Conservation (phyloP, 1,140 invertebrate species). For the Hycleus cichorii region DNA sequence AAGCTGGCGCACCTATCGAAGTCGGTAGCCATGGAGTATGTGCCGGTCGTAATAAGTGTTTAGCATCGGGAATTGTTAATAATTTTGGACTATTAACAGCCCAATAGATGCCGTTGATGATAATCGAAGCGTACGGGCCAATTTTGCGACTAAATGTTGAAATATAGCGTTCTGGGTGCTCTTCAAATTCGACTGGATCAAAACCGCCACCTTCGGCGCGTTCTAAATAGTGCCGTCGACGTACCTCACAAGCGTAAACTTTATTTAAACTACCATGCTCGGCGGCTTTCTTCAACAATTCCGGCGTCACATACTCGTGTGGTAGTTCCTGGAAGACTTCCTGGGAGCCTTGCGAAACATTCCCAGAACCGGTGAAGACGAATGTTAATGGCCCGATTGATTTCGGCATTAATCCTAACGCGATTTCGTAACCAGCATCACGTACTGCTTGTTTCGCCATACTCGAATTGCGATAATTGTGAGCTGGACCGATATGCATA, state of each 20-base stretch:
- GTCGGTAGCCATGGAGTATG: conserved; percentile 89
- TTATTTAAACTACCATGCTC: conserved; percentile 93
- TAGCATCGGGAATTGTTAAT: conserved; percentile 96
- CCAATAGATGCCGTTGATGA: conserved; percentile 99
- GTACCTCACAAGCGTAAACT: conserved; percentile 82
- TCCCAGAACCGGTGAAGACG: conserved; percentile 92
- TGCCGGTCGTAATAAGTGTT: conserved; percentile 79
- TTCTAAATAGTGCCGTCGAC: conserved; percentile 86
- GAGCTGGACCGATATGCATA: conserved; percentile 97
- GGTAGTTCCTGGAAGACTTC: conserved; percentile 97
- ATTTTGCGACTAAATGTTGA: conserved; percentile 97
- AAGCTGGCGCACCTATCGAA: conserved; percentile 72
- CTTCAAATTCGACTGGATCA: conserved; percentile 85
- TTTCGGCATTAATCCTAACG: conserved; percentile 94
- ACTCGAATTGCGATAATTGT: conserved; percentile 96
- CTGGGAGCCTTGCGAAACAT: conserved; percentile 85
- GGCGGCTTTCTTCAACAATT: conserved; percentile 90
- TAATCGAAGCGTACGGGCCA: conserved; percentile 93
- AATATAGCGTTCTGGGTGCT: conserved; percentile 87
- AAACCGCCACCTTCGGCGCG: conserved; percentile 87
- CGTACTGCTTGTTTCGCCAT: conserved; percentile 95
- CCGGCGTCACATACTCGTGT: conserved; percentile 93
- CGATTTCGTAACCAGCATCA: conserved; percentile 97
- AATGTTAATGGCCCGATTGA: conserved; percentile 96
- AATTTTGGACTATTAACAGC: conserved; percentile 92